A percentile compares a stretch with the other conserved stretches of the same genome.
These are phyloP conservation scores for Stercorarius parasiticus DNA, from an alignment of 2,113 vertebrate species.

Conservation along the genomic window DNA sequence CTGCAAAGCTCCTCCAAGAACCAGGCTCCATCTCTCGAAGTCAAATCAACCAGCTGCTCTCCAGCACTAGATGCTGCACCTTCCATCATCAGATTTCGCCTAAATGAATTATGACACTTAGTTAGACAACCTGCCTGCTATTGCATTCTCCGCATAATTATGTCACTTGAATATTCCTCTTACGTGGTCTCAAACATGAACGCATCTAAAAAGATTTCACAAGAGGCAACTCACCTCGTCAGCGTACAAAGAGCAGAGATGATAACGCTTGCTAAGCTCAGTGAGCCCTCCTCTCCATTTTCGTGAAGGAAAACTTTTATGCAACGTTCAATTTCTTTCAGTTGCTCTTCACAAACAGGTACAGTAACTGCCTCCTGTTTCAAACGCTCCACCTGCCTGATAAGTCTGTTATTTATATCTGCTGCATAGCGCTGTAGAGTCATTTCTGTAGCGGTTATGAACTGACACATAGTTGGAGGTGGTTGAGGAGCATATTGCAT, in stretches of 20 bases:
- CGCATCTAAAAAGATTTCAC: fast-evolving
- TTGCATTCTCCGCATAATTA: fast-evolving
- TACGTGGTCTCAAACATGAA: fast-evolving
- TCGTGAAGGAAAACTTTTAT: constrained; percentile 92
- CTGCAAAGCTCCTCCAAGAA: constrained; percentile 97
- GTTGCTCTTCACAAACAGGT: constrained; percentile 90
- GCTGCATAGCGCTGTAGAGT: constrained; percentile 89
- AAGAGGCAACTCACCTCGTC: constrained; percentile 80
- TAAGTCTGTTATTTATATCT: constrained; percentile 85
- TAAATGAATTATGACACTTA: constrained; percentile 5
- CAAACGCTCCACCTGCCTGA: constrained; percentile 89
- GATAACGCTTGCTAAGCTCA: constrained; percentile 91
- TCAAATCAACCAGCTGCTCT: constrained; percentile 93
- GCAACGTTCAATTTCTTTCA: constrained; percentile 96
- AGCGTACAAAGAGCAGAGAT: constrained; percentile 91
- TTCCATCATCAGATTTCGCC: constrained; percentile 97
- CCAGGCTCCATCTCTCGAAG: constrained; percentile 94
- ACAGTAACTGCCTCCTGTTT: constrained; percentile 91
- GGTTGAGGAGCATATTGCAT: constrained; percentile 90
- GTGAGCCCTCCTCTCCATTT: constrained; percentile 88
- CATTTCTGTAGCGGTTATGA: constrained; percentile 89
- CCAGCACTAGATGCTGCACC: constrained; percentile 91
- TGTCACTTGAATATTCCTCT: neutral
- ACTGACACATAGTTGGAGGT: constrained; percentile 82
- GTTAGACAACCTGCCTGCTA: neutral